A percentile compares a stretch with the other conserved stretches of the same genome.
Conservation (phyloP, 2,113 vertebrate genomes). For the Hiodon alosoides region DNA sequence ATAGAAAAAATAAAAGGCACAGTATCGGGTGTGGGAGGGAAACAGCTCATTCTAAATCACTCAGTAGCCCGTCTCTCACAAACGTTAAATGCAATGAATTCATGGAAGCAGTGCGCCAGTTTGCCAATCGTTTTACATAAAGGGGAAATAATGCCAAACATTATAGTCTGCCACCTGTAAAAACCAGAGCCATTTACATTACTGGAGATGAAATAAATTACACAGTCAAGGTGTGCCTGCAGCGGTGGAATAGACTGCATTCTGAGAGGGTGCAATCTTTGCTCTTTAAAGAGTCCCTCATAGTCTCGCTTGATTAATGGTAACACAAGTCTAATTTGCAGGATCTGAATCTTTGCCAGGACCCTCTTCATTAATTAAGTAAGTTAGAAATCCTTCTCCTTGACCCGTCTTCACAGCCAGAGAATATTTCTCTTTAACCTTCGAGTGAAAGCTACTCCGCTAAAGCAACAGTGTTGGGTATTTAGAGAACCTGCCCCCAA, state of each 20-base stretch:
- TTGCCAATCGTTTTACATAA: too few species aligned
- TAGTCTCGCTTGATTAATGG: constrained; percentile 19
- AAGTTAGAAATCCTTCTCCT: constrained; percentile 1
- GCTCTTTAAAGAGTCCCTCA: not conserved
- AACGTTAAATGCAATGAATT: too few species aligned
- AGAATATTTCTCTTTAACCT: not conserved
- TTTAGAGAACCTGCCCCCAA: too few species aligned
- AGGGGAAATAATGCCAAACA: too few species aligned
- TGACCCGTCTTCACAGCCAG: not conserved
- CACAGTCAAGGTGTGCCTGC: not conserved
- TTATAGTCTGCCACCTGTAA: too few species aligned
- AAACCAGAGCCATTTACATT: too few species aligned
- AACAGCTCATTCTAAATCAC: too few species aligned
- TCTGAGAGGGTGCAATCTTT: not conserved
- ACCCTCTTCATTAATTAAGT: constrained; percentile 17
- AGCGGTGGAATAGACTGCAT: not conserved
- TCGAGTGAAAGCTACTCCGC: constrained; percentile 10
- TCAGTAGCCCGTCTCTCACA: too few species aligned
- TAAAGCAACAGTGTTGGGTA: not conserved
- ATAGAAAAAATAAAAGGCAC: too few species aligned
- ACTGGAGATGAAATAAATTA: not conserved
- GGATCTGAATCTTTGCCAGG: not conserved
- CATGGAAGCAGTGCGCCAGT: too few species aligned
- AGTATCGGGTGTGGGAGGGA: too few species aligned
- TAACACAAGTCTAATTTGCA: constrained; percentile 2